Evolutionary conservation across 2,797 vertebrate genomes (phyloP).

Genomic region (Discoglossus pictus): DNA sequence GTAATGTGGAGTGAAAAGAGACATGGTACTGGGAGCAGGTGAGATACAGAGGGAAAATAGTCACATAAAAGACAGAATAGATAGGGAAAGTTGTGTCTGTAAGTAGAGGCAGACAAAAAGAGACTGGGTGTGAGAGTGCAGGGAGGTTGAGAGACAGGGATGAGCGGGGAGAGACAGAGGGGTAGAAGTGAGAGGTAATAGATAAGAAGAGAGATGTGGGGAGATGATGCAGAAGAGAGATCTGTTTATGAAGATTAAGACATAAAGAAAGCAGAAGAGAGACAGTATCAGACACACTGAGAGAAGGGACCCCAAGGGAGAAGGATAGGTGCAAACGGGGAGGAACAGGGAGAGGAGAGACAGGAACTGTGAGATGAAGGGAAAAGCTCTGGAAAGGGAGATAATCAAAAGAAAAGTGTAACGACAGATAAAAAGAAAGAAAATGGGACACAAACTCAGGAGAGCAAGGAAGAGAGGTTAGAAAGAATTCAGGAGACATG

Average conservation of each 20-base stretch:
- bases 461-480: slow-evolving; percentile 12
- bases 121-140: no score
- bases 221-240: no score
- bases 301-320: slow-evolving; percentile 16
- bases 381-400: slow-evolving; percentile 3
- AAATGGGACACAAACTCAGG: slow-evolving; percentile 7
- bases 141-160: no score
- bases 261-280: not conserved
- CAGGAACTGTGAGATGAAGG: slow-evolving; percentile 24
- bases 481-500: slow-evolving; percentile 21
- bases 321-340: slow-evolving; percentile 38
- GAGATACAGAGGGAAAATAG: slow-evolving; percentile 6
- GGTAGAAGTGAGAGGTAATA: no score
- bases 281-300: slow-evolving; percentile 12
- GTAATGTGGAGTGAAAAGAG: slow-evolving; percentile 23
- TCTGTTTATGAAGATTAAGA: no score
- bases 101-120: no score
- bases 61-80: not conserved
- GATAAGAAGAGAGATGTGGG: not conserved
- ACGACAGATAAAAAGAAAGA: slow-evolving; percentile 31
- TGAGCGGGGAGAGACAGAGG: no score
- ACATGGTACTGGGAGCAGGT: slow-evolving; percentile 9
- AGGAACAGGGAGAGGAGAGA: slow-evolving; percentile 30
- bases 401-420: slow-evolving; percentile 41
- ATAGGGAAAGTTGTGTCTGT: not conserved